Evolutionary conservation across 2,113 vertebrate genomes (phyloP).

Genomic region (Sorex fumeus): DNA sequence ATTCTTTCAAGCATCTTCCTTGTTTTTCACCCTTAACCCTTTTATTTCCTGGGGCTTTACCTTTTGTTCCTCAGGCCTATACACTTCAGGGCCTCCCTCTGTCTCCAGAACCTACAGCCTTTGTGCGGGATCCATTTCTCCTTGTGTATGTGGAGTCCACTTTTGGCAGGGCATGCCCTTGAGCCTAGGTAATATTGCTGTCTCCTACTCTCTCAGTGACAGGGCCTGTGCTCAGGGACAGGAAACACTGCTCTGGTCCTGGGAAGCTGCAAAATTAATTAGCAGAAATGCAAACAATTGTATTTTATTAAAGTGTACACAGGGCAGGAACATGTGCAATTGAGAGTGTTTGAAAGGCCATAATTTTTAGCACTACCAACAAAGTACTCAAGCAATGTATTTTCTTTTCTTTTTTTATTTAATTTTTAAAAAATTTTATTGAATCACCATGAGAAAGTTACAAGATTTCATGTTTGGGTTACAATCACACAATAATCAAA

Average conservation of each 20-base stretch:
- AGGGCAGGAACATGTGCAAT: background rate
- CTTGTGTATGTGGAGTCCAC: background rate
- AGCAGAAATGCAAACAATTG: constrained; percentile 40
- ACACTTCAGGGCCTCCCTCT: background rate
- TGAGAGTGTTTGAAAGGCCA: constrained; percentile 40
- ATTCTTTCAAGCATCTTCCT: background rate
- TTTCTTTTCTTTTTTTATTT: too few species aligned
- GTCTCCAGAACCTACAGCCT: background rate
- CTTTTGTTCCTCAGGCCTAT: background rate
- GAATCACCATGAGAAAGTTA: too few species aligned
- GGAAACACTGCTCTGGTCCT: background rate
- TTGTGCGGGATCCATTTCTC: background rate
- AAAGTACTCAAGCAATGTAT: background rate
- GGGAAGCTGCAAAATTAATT: background rate
- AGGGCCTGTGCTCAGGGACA: background rate
- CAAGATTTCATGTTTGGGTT: too few species aligned
- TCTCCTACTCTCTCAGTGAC: background rate
- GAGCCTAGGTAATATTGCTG: too few species aligned
- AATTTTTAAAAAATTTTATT: too few species aligned
- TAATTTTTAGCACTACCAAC: constrained; percentile 13
- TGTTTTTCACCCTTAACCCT: background rate
- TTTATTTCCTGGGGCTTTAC: background rate
- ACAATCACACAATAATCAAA: too few species aligned
- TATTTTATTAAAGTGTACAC: background rate
- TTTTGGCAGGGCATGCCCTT: background rate